phyloP scores from a whole-genome alignment of 2,797 vertebrate species.

The Lepilemur septentrionalis region DNA sequence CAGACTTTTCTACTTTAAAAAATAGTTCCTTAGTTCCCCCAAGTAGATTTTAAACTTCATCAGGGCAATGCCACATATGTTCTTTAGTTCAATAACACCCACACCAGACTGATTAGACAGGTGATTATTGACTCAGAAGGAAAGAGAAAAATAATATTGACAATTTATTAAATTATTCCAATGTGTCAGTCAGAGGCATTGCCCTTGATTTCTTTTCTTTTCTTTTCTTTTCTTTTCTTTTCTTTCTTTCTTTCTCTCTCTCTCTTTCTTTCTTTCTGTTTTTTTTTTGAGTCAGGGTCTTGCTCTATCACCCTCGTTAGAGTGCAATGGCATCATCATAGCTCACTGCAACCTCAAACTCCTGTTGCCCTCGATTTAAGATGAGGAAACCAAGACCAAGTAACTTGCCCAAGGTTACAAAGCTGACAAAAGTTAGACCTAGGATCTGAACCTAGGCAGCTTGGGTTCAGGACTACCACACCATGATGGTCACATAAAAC shows the following conservation, averaged over 20 bases:
- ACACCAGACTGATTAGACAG: background rate
- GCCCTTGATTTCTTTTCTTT: background rate
- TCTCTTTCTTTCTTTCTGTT: no score
- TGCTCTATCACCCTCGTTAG: background rate
- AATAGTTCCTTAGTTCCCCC: background rate
- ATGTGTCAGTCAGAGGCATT: background rate
- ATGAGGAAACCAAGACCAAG: background rate
- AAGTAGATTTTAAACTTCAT: background rate
- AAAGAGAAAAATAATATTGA: background rate
- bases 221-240: background rate
- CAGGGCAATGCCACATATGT: background rate
- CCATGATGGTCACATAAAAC: fast-evolving
- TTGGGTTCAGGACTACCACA: background rate
- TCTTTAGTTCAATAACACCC: background rate
- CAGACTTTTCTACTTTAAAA: background rate
- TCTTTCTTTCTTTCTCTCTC: no score
- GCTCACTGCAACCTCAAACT: background rate
- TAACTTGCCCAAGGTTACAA: background rate
- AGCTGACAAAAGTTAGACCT: background rate
- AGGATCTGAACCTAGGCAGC: background rate
- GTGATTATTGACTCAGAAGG: background rate
- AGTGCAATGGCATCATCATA: background rate
- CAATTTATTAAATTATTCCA: background rate
- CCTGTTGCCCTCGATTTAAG: background rate
- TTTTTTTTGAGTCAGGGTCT: background rate